Base-by-base conservation (phyloP, 2,888 invertebrate genomes). In the Congeria kusceri region DNA sequence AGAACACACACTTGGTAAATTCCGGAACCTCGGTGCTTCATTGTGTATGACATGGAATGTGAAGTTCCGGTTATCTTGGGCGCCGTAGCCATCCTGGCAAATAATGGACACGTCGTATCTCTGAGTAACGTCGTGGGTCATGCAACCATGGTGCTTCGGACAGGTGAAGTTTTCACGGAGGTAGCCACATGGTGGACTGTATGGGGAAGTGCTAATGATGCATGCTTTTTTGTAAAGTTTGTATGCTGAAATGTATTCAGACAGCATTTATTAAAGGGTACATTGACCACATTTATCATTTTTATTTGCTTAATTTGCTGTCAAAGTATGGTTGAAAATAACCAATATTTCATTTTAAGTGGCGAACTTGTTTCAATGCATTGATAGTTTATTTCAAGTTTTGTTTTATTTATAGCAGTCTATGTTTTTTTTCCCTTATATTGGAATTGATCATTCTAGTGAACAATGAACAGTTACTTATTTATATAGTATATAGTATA, bases 11-110 rank as follows among this genome's bases (percentile, higher is more conserved):
- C 70, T 62, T 15, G 56, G 62, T 39, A 70, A 46, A 61, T 70
- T 62, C 18, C 1, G n/a, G 20, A n/a, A 70, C 3, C 18, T n/a
- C 9, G 70, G 70, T 13, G 53, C 62, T 20, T 23, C 23, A 39
- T 70, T 70, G n/a, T 61, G 49, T 3, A 44, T n/a, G 15, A 62
- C 53, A 62, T 44, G 39, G n/a, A 62, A 62, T 15, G 70, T 70
- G 27, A 70, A 56, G 49, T 20, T 39, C 11, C 27, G 28, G 20
- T 29, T 39, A 44, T 62, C 62, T 3, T 13, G 15, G 4, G 32
- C 46, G 7, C 53, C 53, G 28, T 70, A 70, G 5, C 49, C 70
- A 56, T 70, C 70, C 20, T 56, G 27, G 25, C 70, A 70, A 25
- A 27, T 32, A 18, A 70, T 70, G 23, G 49, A 61, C 23, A 70